A percentile compares a stretch with the other conserved stretches of the same genome.
phyloP scores from a whole-genome alignment of 2,888 invertebrate genomes.

The Lycaena phlaeas region DNA sequence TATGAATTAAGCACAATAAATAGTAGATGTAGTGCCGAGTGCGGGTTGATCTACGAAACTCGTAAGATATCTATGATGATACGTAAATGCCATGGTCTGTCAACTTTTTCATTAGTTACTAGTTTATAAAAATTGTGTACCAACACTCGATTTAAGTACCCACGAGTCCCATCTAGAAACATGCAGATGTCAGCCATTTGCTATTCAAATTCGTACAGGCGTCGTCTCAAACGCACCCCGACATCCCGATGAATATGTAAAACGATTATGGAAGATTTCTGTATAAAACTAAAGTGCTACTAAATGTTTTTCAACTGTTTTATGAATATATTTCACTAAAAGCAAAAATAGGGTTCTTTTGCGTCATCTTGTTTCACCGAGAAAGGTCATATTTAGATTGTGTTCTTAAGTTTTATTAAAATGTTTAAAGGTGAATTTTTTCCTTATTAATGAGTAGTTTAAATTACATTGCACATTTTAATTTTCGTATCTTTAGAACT shows the following conservation, averaged over 20 bases:
- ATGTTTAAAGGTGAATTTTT: no score
- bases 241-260: constrained; percentile 67
- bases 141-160: background rate
- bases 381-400: background rate
- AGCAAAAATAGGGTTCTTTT: no score
- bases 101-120: no score
- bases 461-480: no score
- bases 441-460: no score
- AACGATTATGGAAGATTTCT: constrained; percentile 64
- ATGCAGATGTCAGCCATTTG: constrained; percentile 67
- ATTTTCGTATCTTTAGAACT: no score
- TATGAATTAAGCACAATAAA: no score
- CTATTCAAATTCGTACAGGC: constrained; percentile 64
- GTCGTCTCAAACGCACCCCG: constrained; percentile 61
- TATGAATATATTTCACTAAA: constrained; percentile 4
- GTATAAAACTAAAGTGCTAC: constrained; percentile 33
- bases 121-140: constrained; percentile 5
- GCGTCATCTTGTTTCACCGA: background rate
- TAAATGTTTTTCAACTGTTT: constrained; percentile 11
- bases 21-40: no score
- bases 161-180: constrained; percentile 40
- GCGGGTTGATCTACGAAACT: no score
- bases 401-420: no score
- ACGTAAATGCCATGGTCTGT: no score
- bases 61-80: no score